A percentile compares a stretch with the other conserved stretches of the same genome.
Evolutionary conservation across 2,888 invertebrate genomes (phyloP).

Genomic region (Diarsia dahlii): DNA sequence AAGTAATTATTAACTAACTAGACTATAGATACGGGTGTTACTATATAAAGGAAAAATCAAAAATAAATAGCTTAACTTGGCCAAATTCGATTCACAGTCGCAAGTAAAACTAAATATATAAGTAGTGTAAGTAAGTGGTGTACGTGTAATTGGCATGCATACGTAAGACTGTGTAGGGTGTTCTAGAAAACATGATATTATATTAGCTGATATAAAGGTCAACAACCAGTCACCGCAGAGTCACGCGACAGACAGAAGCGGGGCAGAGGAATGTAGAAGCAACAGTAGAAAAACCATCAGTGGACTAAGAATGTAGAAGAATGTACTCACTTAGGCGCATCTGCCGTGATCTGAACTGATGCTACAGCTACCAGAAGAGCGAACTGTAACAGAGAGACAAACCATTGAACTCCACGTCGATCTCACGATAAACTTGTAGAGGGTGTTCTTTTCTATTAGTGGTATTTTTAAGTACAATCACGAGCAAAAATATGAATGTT

Average conservation of each 20-base stretch:
- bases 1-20: not conserved
- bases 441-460: not conserved
- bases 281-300: not conserved
- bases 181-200: conserved; percentile 13
- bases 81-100: conserved; percentile 17
- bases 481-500: no score
- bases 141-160: not conserved
- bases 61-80: not conserved
- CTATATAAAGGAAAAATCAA: not conserved
- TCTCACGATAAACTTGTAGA: not conserved
- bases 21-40: not conserved
- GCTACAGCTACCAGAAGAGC: conserved; percentile 88
- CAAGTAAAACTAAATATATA: conserved; percentile 37
- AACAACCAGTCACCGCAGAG: conserved; percentile 15
- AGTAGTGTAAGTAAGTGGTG: not conserved
- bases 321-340: conserved; percentile 87
- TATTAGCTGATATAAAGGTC: conserved; percentile 27
- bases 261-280: not conserved
- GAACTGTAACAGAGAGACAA: conserved; percentile 82
- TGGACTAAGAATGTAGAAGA: conserved; percentile 4
- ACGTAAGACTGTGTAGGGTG: not conserved
- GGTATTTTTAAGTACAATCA: not conserved
- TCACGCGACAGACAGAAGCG: conserved; percentile 8
- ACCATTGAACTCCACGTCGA: conserved; percentile 22
- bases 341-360: conserved; percentile 81